A percentile compares a stretch with the other conserved stretches of the same genome.
These are phyloP conservation scores for Corvus hawaiiensis DNA, from an alignment of 2,113 vertebrate genomes.

Conservation along the genomic window DNA sequence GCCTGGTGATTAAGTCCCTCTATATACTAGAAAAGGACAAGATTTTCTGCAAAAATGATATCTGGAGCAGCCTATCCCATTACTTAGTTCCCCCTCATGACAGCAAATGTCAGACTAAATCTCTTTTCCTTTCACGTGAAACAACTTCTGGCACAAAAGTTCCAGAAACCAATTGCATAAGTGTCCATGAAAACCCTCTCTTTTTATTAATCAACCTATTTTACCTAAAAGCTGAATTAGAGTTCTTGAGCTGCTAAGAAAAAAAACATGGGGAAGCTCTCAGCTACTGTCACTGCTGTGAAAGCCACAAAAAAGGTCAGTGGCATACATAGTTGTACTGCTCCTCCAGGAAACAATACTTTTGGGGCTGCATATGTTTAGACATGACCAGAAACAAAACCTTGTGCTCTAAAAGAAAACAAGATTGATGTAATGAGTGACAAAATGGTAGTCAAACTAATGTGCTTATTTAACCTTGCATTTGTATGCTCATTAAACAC, in stretches of 20 bases:
- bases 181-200: background rate
- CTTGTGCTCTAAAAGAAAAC: background rate
- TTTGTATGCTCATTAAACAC: background rate
- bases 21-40: background rate
- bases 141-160: background rate
- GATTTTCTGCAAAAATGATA: background rate
- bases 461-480: background rate
- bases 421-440: background rate
- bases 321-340: background rate
- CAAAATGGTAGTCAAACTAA: background rate
- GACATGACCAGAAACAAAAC: background rate
- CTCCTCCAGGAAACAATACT: background rate
- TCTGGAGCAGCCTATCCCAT: background rate
- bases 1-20: background rate
- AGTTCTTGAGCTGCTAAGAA: background rate
- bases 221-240: background rate
- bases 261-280: background rate
- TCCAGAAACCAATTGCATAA: conserved; percentile 16
- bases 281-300: background rate
- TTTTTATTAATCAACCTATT: background rate
- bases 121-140: background rate
- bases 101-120: conserved; percentile 5
- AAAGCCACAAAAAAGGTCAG: background rate
- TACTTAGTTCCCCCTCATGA: background rate
- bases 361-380: background rate